phyloP scores from a whole-genome alignment of 2,113 vertebrate genomes.

The Ctenomys sociabilis region DNA sequence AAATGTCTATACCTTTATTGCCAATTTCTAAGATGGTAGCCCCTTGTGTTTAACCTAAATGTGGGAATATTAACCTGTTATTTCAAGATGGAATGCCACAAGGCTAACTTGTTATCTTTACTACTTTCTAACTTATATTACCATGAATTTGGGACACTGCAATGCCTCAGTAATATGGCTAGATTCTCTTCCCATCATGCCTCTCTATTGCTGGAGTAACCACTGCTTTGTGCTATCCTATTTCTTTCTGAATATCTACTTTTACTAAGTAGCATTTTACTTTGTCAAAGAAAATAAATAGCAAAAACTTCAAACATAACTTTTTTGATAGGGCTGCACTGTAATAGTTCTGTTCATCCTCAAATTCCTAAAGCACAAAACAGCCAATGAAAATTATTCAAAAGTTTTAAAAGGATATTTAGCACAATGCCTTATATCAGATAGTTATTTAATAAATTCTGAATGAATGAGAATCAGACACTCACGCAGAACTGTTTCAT shows the following conservation, averaged over 20 bases:
- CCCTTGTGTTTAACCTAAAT: background rate
- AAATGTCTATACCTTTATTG: constrained; percentile 18
- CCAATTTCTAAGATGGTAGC: constrained; percentile 27
- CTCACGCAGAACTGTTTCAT: background rate
- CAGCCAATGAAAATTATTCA: constrained; percentile 47
- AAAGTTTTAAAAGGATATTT: constrained; percentile 57
- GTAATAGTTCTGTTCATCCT: constrained; percentile 47
- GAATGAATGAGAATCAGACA: constrained; percentile 51
- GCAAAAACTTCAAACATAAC: constrained; percentile 28
- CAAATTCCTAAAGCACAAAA: constrained; percentile 61
- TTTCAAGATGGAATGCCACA: constrained; percentile 33
- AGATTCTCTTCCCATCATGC: background rate
- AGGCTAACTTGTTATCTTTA: constrained; percentile 22
- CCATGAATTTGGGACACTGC: constrained; percentile 31
- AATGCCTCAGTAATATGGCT: constrained; percentile 5
- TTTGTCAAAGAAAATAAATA: constrained; percentile 57
- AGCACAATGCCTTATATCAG: background rate
- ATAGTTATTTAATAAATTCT: constrained; percentile 6
- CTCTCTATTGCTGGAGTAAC: constrained; percentile 37
- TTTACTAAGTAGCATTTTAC: constrained; percentile 55
- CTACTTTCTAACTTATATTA: background rate
- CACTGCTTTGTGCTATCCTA: constrained; percentile 28
- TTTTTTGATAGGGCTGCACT: background rate
- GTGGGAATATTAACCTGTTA: background rate
- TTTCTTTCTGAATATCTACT: constrained; percentile 48